Conservation (phyloP, 2,113 vertebrate species). For the Etia nguti region DNA sequence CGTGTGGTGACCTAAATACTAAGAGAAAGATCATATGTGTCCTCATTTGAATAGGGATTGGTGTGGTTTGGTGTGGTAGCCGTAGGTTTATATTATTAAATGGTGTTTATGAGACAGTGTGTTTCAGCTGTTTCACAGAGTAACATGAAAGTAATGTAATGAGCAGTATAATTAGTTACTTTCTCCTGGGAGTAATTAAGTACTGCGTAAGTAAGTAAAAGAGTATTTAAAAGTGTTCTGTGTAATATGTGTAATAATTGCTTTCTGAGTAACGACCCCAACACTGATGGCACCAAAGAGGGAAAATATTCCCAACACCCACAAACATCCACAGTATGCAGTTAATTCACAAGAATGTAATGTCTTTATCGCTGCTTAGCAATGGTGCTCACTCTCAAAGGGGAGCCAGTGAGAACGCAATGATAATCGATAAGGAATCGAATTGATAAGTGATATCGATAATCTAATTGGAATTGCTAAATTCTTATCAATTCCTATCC, state of each 20-base stretch:
- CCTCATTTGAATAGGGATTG: not conserved
- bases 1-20: not conserved
- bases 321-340: not conserved
- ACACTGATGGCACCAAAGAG: too few relatives aligned
- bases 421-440: not conserved
- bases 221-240: not conserved
- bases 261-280: not conserved
- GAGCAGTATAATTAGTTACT: not conserved
- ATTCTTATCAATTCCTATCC: not conserved
- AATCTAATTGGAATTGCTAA: not conserved
- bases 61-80: not conserved
- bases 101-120: accelerated
- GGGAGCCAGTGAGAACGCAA: not conserved
- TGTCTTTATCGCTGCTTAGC: not conserved
- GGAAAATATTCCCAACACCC: not conserved
- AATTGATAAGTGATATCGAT: not conserved
- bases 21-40: not conserved
- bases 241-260: not conserved
- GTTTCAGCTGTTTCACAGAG: not conserved
- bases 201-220: not conserved
- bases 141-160: not conserved
- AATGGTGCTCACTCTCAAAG: not conserved
- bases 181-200: not conserved
- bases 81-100: not conserved
- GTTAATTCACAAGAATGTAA: not conserved